Evolutionary conservation across 2,888 invertebrate genomes (phyloP), one percentile per base, ranked within the genome.

Genomic region (Pterostichus madidus): DNA sequence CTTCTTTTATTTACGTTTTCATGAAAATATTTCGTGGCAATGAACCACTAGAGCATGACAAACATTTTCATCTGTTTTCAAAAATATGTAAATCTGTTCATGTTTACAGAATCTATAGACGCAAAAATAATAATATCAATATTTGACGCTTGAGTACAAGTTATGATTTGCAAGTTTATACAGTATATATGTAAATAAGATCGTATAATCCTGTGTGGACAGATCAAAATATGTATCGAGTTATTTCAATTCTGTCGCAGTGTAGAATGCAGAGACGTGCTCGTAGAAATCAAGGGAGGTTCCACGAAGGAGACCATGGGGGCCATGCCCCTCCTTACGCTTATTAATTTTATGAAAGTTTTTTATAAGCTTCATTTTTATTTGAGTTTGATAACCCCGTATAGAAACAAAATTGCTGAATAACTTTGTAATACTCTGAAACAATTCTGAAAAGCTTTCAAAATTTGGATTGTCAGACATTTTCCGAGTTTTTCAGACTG

Each of bases 21-120:
- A 24, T 24, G 75, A 75, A 64, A 75, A 52, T 24, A 32, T 73
- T 75, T 24, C 10, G 46, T 64, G 64, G 64, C 75, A 75, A 52
- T 75, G 75, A 75, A 75, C 75, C 52, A 75, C 44, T 46, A 17
- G 7, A 59, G 24, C 32, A 64, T 64, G 64, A 35, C 35, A 32
- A 64, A 64, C 64, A 64, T 39, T 59, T 59, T 11, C 5, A 53
- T 15, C 17, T 4, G 17, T 59, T 64, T 31, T 31, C 31, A 64
- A 31, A n/a, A 64, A 64, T 35, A 11, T 31, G 11, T 2, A 64
- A n/a, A 64, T 49, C 10, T 11, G 49, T 49, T 49, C 10, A 1
- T 49, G 11, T 11, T n/a, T 49, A 49, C 2, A 49, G 5, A 1
- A n/a, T n/a, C n/a, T n/a, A n/a, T 13, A 49, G 49, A 49, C 49